phyloP scores from a whole-genome alignment of 1,140 invertebrate species.

The Oreohelix idahoensis region DNA sequence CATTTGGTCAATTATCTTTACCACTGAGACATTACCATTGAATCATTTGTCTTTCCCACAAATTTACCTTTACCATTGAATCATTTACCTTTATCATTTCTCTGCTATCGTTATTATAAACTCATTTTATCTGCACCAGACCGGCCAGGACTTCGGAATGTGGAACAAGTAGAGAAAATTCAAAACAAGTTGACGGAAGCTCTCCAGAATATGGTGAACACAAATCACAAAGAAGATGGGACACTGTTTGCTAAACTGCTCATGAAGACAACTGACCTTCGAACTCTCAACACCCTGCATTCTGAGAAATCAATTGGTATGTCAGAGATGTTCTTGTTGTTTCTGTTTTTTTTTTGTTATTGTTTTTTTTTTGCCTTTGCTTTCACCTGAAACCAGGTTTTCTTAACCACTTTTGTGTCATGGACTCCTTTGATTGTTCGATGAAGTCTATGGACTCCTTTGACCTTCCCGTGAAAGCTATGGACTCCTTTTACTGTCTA shows the following conservation, averaged over 20 bases:
- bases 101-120: no score
- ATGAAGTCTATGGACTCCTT: no score
- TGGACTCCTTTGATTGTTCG: no score
- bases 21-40: no score
- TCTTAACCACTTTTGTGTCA: no score
- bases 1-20: no score
- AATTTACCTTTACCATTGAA: no score
- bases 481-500: no score
- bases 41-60: no score
- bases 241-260: conserved; percentile 86
- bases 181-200: conserved; percentile 89
- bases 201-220: conserved; percentile 85
- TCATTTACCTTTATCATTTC: no score
- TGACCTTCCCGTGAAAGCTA: no score
- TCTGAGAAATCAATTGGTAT: conserved; percentile 92
- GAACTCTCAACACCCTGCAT: conserved; percentile 95
- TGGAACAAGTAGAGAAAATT: conserved; percentile 92
- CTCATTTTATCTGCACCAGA: conserved; percentile 73
- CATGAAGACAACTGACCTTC: conserved; percentile 94
- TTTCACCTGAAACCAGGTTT: no score
- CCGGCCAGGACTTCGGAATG: conserved; percentile 91
- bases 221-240: conserved; percentile 83
- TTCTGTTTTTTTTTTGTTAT: background rate
- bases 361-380: background rate
- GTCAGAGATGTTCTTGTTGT: background rate